phyloP scores from a whole-genome alignment of 2,888 invertebrate genomes.

The Oeneis ivallda region DNA sequence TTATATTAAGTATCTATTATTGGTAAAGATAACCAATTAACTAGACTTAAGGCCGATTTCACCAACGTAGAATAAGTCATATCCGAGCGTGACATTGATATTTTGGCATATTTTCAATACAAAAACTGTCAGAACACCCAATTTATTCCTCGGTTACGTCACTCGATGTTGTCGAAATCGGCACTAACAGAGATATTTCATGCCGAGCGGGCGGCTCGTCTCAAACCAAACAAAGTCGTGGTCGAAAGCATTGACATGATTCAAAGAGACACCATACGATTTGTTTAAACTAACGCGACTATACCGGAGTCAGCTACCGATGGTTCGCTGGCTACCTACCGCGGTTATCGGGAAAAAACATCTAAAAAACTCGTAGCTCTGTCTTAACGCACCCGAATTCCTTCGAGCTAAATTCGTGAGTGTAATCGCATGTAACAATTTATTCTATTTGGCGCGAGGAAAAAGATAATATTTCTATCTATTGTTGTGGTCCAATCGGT shows the following conservation, averaged over 20 bases:
- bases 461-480: constrained; percentile 36
- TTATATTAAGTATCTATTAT: too few species aligned
- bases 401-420: constrained; percentile 76
- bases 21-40: too few species aligned
- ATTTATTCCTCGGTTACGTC: too few species aligned
- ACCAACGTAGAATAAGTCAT: too few species aligned
- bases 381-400: constrained; percentile 73
- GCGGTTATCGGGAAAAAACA: constrained; percentile 55
- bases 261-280: constrained; percentile 76
- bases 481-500: constrained; percentile 39
- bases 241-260: constrained; percentile 64
- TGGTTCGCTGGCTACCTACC: constrained; percentile 80
- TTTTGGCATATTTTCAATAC: too few species aligned
- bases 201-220: constrained; percentile 25
- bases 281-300: constrained; percentile 79
- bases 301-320: constrained; percentile 77
- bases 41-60: too few species aligned
- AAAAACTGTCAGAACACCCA: too few species aligned
- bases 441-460: constrained; percentile 56
- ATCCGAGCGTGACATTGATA: too few species aligned
- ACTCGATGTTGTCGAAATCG: too few species aligned
- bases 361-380: constrained; percentile 67
- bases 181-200: constrained; percentile 13
- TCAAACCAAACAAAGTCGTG: constrained; percentile 29
- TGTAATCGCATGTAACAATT: constrained; percentile 77